phyloP scores from a whole-genome alignment of 1,140 invertebrate genomes.

The Pachypsylla venusta region DNA sequence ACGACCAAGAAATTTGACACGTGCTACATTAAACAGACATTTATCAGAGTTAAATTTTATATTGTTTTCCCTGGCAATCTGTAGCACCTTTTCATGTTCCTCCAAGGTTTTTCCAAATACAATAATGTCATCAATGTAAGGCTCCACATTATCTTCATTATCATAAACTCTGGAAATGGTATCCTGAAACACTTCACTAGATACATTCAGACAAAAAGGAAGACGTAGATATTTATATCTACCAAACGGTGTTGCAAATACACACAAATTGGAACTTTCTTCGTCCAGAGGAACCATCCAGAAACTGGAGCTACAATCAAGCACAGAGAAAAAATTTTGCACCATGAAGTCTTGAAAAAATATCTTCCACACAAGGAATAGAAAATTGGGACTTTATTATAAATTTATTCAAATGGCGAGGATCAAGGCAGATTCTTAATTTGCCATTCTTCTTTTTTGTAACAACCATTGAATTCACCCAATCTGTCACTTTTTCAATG shows the following conservation, averaged over 20 bases:
- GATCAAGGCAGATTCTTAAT: constrained; percentile 29
- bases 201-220: constrained; percentile 25
- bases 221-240: constrained; percentile 26
- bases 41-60: constrained; percentile 29
- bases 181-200: constrained; percentile 28
- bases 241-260: constrained; percentile 23
- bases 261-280: not conserved
- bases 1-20: constrained; percentile 28
- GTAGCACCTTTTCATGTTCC: constrained; percentile 17
- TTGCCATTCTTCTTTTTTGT: constrained; percentile 26
- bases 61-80: constrained; percentile 19
- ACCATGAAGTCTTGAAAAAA: constrained; percentile 10
- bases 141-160: constrained; percentile 26
- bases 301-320: constrained; percentile 19
- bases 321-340: constrained; percentile 13
- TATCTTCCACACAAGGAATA: constrained; percentile 16
- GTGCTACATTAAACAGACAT: constrained; percentile 21
- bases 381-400: not conserved
- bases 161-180: constrained; percentile 22
- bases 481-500: constrained; percentile 18
- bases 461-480: constrained; percentile 27
- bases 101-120: not conserved
- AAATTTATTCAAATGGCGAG: constrained; percentile 18
- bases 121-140: constrained; percentile 19
- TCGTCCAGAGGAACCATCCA: constrained; percentile 16